Conservation (phyloP, 2,888 invertebrate species). For the Torymus tubicola region DNA sequence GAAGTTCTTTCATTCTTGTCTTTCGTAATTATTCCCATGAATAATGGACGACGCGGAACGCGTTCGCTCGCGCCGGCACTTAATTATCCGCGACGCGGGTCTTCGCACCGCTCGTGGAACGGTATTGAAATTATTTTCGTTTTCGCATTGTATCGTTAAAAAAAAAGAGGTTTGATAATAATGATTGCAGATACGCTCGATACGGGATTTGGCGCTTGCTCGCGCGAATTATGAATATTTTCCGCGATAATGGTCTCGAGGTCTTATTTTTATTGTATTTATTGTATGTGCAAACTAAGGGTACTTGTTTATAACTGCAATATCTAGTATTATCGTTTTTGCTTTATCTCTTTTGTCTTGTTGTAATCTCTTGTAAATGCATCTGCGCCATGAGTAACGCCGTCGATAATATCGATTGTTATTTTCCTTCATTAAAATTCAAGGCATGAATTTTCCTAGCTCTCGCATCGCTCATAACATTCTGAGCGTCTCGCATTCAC, state of each 20-base stretch:
- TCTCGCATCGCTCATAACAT: slow-evolving; percentile 15
- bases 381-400: no score
- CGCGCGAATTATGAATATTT: neutral
- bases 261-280: neutral
- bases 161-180: no score
- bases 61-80: slow-evolving; percentile 1
- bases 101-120: slow-evolving; percentile 1
- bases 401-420: no score
- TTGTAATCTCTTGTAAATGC: no score
- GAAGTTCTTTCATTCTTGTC: neutral
- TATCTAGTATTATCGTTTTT: no score
- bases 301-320: slow-evolving; percentile 7
- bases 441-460: slow-evolving; percentile 22
- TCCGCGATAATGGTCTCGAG: no score
- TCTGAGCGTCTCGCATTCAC: no score
- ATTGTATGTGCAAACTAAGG: slow-evolving; percentile 8
- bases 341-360: no score
- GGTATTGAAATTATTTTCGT: slow-evolving; percentile 43
- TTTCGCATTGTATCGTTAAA: neutral
- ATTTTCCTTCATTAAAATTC: neutral
- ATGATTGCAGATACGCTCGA: no score
- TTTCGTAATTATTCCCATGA: slow-evolving; percentile 41
- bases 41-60: slow-evolving; percentile 24
- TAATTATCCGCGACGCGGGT: slow-evolving; percentile 31
- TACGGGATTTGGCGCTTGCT: no score